Evolutionary conservation across 2,888 invertebrate genomes (phyloP).

Genomic region (Drepanosiphum platanoidis): DNA sequence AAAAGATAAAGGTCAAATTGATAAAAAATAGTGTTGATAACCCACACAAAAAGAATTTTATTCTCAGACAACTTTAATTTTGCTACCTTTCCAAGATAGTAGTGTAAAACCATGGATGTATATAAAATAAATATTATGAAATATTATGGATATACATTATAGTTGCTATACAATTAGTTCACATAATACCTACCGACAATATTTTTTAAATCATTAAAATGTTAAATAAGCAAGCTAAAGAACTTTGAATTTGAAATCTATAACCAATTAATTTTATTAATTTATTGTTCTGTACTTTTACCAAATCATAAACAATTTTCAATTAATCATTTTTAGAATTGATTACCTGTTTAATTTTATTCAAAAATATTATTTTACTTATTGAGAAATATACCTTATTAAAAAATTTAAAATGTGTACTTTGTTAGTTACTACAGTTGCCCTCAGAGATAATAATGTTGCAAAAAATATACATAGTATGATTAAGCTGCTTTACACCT

Average conservation of each 20-base stretch:
- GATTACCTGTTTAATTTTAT: not conserved
- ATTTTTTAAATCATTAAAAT: no score
- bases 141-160: no score
- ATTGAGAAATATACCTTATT: not conserved
- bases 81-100: not conserved
- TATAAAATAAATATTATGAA: not conserved
- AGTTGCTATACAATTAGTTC: no score
- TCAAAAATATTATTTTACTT: no score
- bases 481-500: not conserved
- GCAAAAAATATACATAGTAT: not conserved
- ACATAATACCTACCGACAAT: no score
- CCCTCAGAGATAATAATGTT: constrained; percentile 16
- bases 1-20: constrained; percentile 17
- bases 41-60: not conserved
- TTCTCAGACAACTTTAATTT: not conserved
- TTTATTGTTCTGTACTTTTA: no score
- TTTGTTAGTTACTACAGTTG: not conserved
- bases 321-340: not conserved
- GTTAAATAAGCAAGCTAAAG: no score
- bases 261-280: no score
- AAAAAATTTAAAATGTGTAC: not conserved
- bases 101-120: not conserved
- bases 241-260: no score
- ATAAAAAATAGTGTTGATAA: constrained; percentile 14
- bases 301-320: not conserved